Evolutionary conservation across 2,113 vertebrate genomes (phyloP).

Genomic region (Xenus cinereus): DNA sequence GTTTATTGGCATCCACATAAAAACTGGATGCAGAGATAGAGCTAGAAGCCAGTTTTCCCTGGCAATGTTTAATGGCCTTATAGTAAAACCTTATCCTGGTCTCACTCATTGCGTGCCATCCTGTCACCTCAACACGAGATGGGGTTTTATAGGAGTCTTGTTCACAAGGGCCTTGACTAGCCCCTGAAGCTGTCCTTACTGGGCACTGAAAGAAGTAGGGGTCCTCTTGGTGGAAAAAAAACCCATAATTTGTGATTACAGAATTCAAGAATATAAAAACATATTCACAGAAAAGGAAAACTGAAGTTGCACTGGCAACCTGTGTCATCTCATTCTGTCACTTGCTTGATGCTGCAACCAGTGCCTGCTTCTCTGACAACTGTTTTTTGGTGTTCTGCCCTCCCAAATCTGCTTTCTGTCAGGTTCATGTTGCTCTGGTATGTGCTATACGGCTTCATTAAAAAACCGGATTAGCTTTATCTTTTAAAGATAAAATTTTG

Average conservation of each 20-base stretch:
- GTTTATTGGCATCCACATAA: background rate
- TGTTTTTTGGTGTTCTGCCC: background rate
- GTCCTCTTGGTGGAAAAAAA: background rate
- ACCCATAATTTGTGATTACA: rapidly evolving
- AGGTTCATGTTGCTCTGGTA: background rate
- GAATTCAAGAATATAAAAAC: background rate
- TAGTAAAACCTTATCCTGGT: background rate
- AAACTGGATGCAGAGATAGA: background rate
- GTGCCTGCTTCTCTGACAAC: background rate
- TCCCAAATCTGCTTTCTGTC: background rate
- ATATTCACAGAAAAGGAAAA: background rate
- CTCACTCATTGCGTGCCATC: background rate
- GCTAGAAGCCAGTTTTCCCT: background rate
- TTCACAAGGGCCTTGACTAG: background rate
- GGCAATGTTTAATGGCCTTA: background rate
- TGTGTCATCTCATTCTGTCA: background rate
- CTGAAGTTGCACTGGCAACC: background rate
- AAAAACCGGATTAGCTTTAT: background rate
- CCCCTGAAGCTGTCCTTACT: background rate
- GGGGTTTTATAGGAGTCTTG: background rate
- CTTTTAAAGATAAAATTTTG: background rate
- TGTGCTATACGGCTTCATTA: background rate
- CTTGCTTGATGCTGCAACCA: background rate
- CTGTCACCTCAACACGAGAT: background rate
- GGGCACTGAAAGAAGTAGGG: background rate